A percentile compares a stretch with the other conserved stretches of the same genome.
These are phyloP conservation scores for Coreoperca whiteheadi DNA, from an alignment of 2,113 vertebrate species.

Conservation along the genomic window DNA sequence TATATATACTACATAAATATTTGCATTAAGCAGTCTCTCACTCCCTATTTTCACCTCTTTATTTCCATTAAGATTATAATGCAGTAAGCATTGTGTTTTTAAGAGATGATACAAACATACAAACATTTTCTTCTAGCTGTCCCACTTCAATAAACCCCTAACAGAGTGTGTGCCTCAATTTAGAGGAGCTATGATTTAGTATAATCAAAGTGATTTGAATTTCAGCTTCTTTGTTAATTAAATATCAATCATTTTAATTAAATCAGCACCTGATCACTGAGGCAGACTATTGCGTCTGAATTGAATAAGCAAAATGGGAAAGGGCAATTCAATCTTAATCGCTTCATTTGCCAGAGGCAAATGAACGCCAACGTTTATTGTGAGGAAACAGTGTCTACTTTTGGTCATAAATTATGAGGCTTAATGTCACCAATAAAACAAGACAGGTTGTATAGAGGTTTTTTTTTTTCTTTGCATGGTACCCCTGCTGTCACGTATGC, in stretches of 20 bases:
- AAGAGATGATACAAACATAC: not conserved
- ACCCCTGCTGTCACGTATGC: not conserved
- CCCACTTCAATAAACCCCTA: not conserved
- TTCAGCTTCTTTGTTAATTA: slow-evolving; percentile 64
- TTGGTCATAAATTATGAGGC: slow-evolving; percentile 12
- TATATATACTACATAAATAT: not conserved
- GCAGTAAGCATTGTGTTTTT: not conserved
- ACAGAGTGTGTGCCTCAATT: not conserved
- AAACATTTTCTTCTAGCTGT: not conserved
- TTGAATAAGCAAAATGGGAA: slow-evolving; percentile 74
- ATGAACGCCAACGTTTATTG: slow-evolving; percentile 52
- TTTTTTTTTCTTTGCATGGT: not conserved
- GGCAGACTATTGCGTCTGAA: slow-evolving; percentile 49
- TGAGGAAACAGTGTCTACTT: slow-evolving; percentile 16
- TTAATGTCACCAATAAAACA: slow-evolving; percentile 39
- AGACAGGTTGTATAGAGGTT: not conserved
- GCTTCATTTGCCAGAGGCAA: slow-evolving; percentile 59
- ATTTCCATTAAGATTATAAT: not conserved
- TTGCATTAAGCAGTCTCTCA: not conserved
- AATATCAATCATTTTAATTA: slow-evolving; percentile 70
- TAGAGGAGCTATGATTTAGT: slow-evolving; percentile 27
- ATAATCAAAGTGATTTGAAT: slow-evolving; percentile 37
- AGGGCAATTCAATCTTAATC: slow-evolving; percentile 71
- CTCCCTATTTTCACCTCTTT: not conserved
- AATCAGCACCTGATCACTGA: slow-evolving; percentile 61